Percentiles rank a stretch among this genome's conserved stretches.
These are phyloP conservation scores for Phoxinus dragarum DNA, from an alignment of 2,797 vertebrate species.

Conservation along the genomic window DNA sequence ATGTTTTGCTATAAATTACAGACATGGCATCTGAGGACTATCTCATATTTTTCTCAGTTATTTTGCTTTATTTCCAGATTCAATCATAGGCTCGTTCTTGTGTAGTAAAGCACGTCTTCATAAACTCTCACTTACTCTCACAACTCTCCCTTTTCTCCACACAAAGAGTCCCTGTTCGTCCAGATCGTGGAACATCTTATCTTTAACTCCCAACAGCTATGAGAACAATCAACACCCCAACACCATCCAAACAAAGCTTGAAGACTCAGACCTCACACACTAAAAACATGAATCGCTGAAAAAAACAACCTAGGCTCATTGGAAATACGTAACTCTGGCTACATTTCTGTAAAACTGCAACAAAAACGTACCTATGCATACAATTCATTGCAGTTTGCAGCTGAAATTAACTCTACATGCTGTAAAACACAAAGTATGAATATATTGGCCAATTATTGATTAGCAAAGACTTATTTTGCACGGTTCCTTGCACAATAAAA, in stretches of 20 bases:
- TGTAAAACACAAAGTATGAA: background rate
- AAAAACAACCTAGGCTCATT: background rate
- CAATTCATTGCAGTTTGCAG: background rate
- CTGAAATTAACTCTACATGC: background rate
- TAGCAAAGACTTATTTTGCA: background rate
- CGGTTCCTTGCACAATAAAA: background rate
- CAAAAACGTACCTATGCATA: background rate
- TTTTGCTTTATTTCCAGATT: too few species aligned
- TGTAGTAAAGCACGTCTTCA: too few species aligned
- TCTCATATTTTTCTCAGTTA: too few species aligned
- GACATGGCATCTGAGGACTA: too few species aligned
- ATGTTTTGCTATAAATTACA: too few species aligned
- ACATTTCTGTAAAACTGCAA: background rate
- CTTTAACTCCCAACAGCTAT: background rate
- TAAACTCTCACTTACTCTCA: background rate
- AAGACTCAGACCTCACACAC: slow-evolving; percentile 19
- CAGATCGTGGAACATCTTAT: background rate
- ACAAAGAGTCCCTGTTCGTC: background rate
- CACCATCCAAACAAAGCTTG: slow-evolving; percentile 19
- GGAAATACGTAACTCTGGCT: background rate
- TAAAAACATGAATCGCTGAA: background rate
- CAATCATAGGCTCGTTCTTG: too few species aligned
- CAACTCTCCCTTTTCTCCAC: slow-evolving; percentile 9
- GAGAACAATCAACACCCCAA: slow-evolving; percentile 13
- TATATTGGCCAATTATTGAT: background rate